These are phyloP conservation scores for Gambusia affinis DNA, from an alignment of 2,113 vertebrate genomes.

Conservation along the genomic window DNA sequence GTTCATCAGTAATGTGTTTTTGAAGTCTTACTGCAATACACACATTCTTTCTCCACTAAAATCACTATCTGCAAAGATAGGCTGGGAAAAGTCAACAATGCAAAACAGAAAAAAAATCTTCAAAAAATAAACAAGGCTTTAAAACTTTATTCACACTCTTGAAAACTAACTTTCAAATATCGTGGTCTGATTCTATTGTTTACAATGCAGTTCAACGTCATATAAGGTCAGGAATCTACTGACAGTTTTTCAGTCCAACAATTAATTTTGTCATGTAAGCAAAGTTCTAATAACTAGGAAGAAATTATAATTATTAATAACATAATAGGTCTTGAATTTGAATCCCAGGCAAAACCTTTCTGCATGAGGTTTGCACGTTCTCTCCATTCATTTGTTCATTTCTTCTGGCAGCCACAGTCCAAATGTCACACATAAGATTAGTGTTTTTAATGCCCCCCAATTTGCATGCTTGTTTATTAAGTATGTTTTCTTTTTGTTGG, in stretches of 20 bases:
- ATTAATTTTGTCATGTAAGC: too few species aligned
- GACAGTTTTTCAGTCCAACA: not conserved
- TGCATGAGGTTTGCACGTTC: not conserved
- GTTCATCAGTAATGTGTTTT: slow-evolving; percentile 10
- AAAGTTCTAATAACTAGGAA: not conserved
- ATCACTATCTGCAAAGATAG: not conserved
- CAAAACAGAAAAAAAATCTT: not conserved
- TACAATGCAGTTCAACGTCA: not conserved
- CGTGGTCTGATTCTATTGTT: not conserved
- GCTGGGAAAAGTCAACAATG: not conserved
- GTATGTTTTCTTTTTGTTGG: not conserved
- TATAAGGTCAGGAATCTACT: not conserved
- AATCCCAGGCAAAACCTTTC: not conserved
- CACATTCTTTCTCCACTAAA: not conserved
- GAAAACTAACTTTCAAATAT: not conserved
- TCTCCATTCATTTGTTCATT: not conserved
- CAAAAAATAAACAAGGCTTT: not conserved
- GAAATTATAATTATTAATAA: not conserved
- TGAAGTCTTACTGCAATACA: not conserved
- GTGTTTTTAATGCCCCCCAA: too few species aligned
- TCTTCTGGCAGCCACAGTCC: not conserved
- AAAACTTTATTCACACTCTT: not conserved
- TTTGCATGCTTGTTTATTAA: not conserved
- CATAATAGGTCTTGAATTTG: not conserved
- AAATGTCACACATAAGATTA: not conserved